Evolutionary conservation across 92 coral and sea anemone species (phyloP).

Genomic region (Siderastrea radians): DNA sequence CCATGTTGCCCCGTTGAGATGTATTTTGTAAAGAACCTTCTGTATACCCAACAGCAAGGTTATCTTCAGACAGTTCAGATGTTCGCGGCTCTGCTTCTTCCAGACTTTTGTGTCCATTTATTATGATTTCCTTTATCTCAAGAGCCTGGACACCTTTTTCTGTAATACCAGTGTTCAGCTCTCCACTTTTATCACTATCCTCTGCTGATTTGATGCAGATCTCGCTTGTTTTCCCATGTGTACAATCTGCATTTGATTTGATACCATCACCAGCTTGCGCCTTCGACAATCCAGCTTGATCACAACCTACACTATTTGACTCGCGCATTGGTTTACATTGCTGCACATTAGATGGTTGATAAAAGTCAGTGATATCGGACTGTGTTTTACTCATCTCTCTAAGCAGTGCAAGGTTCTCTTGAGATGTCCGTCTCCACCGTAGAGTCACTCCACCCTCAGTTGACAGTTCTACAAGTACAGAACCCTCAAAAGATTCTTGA

Average conservation of each 20-base stretch:
- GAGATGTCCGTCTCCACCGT: constrained; percentile 6
- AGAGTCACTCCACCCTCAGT: constrained; percentile 17
- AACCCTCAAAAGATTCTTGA: constrained; percentile 33
- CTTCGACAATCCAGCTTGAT: not conserved
- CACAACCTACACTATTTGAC: not conserved
- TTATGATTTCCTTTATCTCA: not conserved
- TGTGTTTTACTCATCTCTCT: not conserved
- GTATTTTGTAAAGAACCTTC: not conserved
- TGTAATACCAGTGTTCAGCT: not conserved
- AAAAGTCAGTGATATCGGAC: not conserved
- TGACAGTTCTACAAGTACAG: constrained; percentile 24
- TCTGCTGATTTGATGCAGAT: not conserved
- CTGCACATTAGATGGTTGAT: not conserved
- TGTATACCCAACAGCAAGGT: not conserved
- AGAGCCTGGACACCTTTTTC: not conserved
- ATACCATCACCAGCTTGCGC: not conserved
- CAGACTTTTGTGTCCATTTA: not conserved
- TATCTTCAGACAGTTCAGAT: not conserved
- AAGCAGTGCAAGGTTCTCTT: not conserved
- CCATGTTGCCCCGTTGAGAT: not conserved
- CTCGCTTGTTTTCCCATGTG: not conserved
- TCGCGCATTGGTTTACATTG: not conserved
- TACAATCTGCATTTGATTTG: not conserved
- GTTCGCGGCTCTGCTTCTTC: not conserved
- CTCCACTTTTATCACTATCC: not conserved